These are phyloP conservation scores for Carpatolechia fugitivella DNA, from an alignment of 2,888 invertebrate genomes.

Conservation along the genomic window DNA sequence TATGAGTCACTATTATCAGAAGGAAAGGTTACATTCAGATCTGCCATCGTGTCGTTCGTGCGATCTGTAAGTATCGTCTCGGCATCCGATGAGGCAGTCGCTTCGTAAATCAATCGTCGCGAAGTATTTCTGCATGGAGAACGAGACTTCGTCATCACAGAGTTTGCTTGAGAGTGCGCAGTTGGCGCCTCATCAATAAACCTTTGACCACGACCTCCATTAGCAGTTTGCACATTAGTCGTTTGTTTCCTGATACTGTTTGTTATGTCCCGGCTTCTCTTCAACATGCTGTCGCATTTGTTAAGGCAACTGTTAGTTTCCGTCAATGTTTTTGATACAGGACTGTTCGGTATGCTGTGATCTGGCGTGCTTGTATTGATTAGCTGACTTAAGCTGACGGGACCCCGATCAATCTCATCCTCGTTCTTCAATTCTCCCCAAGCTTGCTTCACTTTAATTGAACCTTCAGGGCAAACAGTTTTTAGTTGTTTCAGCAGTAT, in stretches of 20 bases:
- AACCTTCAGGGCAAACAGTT: constrained; percentile 60
- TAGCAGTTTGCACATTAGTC: constrained; percentile 22
- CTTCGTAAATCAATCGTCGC: constrained; percentile 57
- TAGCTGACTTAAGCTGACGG: constrained; percentile 67
- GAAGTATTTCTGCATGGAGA: constrained; percentile 50
- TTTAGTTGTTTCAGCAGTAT: constrained; percentile 74
- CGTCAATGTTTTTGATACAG: constrained; percentile 47
- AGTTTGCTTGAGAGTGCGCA: constrained; percentile 24
- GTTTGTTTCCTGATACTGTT: constrained; percentile 50
- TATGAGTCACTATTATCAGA: constrained; percentile 54
- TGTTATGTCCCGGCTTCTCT: constrained; percentile 59
- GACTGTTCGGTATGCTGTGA: constrained; percentile 31
- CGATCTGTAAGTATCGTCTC: constrained; percentile 64
- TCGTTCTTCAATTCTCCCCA: constrained; percentile 51
- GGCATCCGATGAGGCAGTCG: constrained; percentile 50
- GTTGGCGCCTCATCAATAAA: constrained; percentile 25
- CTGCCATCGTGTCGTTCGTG: constrained; percentile 73
- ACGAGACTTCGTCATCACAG: constrained; percentile 22
- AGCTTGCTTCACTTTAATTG: constrained; percentile 57
- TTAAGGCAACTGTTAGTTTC: constrained; percentile 58
- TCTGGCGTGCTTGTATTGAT: constrained; percentile 51
- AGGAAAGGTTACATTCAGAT: constrained; percentile 68
- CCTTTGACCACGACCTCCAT: neutral
- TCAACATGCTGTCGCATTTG: constrained; percentile 56
- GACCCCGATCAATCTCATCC: constrained; percentile 41